These are phyloP conservation scores for Platanista minor DNA, from an alignment of 2,113 vertebrate species.

Conservation along the genomic window DNA sequence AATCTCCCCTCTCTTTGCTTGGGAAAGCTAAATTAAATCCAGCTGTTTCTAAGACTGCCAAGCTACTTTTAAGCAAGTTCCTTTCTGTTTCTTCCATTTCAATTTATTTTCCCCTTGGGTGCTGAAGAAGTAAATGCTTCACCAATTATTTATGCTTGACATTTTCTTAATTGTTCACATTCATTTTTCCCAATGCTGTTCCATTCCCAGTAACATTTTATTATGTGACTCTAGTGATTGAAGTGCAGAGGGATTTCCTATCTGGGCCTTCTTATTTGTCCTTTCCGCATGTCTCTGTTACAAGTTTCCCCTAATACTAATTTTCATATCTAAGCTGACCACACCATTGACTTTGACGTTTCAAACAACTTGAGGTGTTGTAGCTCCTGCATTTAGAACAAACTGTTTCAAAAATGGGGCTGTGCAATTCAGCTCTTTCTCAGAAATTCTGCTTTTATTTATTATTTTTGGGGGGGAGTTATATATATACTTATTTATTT, in stretches of 20 bases:
- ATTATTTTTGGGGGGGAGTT: too few species aligned
- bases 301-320: background rate
- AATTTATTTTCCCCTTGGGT: conserved; percentile 54
- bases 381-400: background rate
- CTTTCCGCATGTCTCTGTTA: background rate
- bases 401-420: background rate
- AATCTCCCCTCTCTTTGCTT: conserved; percentile 41
- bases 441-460: background rate
- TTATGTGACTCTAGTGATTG: background rate
- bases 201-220: background rate
- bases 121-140: conserved; percentile 52
- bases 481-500: too few species aligned
- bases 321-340: background rate
- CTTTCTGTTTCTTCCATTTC: conserved; percentile 60
- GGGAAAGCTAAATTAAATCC: conserved; percentile 64
- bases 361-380: background rate
- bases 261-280: background rate
- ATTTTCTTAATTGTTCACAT: conserved; percentile 58
- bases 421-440: background rate
- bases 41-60: conserved; percentile 58
- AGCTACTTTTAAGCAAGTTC: conserved; percentile 31
- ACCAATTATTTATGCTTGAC: conserved; percentile 50
- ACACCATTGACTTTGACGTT: background rate
- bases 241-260: background rate
- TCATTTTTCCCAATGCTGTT: conserved; percentile 7